These are phyloP conservation scores for Ophiothrix spiculata DNA, from an alignment of 35 echinoderm and acorn worm genomes.

Conservation along the genomic window DNA sequence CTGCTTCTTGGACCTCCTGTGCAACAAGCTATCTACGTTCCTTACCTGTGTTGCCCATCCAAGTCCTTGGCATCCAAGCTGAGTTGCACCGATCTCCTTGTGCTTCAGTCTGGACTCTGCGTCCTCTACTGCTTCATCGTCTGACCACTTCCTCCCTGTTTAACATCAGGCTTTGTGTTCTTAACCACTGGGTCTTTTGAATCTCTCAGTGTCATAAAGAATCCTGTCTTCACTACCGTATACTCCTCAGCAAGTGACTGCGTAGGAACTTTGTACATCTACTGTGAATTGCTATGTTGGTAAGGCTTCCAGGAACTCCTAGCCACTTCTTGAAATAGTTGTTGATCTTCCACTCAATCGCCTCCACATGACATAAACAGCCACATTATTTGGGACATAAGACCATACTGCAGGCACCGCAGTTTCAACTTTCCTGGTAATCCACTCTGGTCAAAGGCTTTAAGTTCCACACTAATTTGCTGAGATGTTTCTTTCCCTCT, in stretches of 20 bases:
- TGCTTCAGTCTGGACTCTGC: neutral
- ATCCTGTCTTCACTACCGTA: constrained; percentile 12
- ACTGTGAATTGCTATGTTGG: neutral
- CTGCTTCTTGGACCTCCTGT: neutral
- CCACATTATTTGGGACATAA: neutral
- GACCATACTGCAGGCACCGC: too few species aligned
- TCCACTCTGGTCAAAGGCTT: too few species aligned
- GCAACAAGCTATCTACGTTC: neutral
- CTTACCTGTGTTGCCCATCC: neutral
- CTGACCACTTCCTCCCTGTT: neutral
- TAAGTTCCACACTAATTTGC: neutral
- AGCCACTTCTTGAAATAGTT: neutral
- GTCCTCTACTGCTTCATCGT: neutral
- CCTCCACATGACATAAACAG: neutral
- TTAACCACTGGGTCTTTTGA: neutral
- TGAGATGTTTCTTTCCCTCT: neutral
- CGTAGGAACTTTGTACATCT: neutral
- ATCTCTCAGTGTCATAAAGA: constrained; percentile 1
- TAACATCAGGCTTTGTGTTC: neutral
- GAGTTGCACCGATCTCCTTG: neutral
- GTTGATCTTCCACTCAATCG: neutral
- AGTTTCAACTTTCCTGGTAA: neutral
- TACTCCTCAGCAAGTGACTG: constrained; percentile 26
- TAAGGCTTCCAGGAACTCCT: neutral
- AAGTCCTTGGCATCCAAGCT: neutral